Conservation (phyloP, 2,888 invertebrate species). For the Idaea straminata region DNA sequence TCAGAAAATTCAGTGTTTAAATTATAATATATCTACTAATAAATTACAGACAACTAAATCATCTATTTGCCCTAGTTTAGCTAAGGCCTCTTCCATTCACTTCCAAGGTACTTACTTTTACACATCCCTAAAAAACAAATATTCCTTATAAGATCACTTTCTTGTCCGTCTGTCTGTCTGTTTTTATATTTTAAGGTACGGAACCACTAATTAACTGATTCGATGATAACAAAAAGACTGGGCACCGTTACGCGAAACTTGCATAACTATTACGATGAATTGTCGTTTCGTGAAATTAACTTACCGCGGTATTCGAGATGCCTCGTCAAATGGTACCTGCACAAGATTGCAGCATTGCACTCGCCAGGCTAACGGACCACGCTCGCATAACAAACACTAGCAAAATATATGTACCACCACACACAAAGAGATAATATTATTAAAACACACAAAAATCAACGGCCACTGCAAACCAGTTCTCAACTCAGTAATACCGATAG, state of each 20-base stretch:
- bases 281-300: conserved; percentile 29
- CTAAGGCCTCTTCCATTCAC: too few relatives aligned
- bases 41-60: too few relatives aligned
- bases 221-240: background rate
- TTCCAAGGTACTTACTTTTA: too few relatives aligned
- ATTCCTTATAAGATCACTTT: too few relatives aligned
- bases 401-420: conserved; percentile 44
- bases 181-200: too few relatives aligned
- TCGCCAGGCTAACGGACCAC: conserved; percentile 40
- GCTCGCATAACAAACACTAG: conserved; percentile 52
- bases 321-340: conserved; percentile 45
- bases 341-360: conserved; percentile 53
- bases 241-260: conserved; percentile 32
- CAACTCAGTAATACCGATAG: conserved; percentile 44
- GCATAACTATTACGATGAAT: conserved; percentile 40
- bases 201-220: too few relatives aligned
- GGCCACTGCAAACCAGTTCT: conserved; percentile 66
- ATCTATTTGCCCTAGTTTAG: too few relatives aligned
- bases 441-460: conserved; percentile 68
- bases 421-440: conserved; percentile 47
- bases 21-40: too few relatives aligned
- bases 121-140: too few relatives aligned
- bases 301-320: conserved; percentile 45
- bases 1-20: too few relatives aligned
- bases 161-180: too few relatives aligned